A percentile compares a stretch with the other conserved stretches of the same genome.
phyloP scores from a whole-genome alignment of 2,888 invertebrate species.

The Chymomyza caudatula region DNA sequence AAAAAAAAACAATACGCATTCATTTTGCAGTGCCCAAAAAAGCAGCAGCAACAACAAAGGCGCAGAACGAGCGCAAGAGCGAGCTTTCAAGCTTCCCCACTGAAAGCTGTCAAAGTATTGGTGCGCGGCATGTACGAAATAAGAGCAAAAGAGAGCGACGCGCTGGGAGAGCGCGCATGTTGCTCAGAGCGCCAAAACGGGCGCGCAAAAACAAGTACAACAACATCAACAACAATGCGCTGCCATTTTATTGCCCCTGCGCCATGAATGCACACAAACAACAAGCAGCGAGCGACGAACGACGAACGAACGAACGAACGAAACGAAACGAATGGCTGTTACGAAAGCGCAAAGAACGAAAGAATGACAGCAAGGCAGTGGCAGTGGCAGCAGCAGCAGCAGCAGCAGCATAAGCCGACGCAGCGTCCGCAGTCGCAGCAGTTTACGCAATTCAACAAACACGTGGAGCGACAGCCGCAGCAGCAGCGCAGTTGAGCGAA shows the following conservation, averaged over 20 bases:
- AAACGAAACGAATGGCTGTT: slow-evolving; percentile 1
- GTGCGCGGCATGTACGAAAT: background rate
- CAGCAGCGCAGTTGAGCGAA: slow-evolving; percentile 30
- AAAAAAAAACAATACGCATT: slow-evolving; percentile 46
- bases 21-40: slow-evolving; percentile 47
- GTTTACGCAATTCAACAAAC: slow-evolving; percentile 12
- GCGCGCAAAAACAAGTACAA: slow-evolving; percentile 17
- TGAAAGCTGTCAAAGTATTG: background rate
- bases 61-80: background rate
- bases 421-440: background rate
- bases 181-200: slow-evolving; percentile 24
- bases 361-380: slow-evolving; percentile 19
- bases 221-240: slow-evolving; percentile 15
- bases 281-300: background rate
- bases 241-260: slow-evolving; percentile 32
- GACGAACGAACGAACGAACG: background rate
- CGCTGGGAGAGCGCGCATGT: slow-evolving; percentile 37
- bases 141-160: slow-evolving; percentile 5
- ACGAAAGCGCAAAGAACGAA: slow-evolving; percentile 36
- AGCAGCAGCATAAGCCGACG: slow-evolving; percentile 1
- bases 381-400: background rate
- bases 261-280: slow-evolving; percentile 34
- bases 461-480: slow-evolving; percentile 29
- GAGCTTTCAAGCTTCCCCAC: background rate
- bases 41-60: background rate